Evolutionary conservation across 2,888 invertebrate species (phyloP).

Genomic region (Torymus auratus): DNA sequence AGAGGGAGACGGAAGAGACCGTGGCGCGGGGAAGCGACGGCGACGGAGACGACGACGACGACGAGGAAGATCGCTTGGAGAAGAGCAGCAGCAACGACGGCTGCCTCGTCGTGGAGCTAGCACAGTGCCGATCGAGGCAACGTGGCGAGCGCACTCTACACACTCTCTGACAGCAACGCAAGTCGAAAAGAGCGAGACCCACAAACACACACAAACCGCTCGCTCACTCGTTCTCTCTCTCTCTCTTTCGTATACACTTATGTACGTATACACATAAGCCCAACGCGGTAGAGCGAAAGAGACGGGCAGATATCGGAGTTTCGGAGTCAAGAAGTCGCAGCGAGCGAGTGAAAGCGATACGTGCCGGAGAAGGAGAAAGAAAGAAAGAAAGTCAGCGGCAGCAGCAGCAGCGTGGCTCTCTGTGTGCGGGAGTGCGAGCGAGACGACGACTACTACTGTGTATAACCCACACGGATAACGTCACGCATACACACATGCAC

Average conservation of each 20-base stretch:
- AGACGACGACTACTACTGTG: constrained; percentile 16
- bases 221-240: constrained; percentile 58
- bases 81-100: constrained; percentile 2
- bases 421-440: constrained; percentile 59
- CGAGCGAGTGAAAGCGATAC: constrained; percentile 43
- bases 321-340: constrained; percentile 41
- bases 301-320: constrained; percentile 44
- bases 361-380: constrained; percentile 60
- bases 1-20: constrained; percentile 19
- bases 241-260: constrained; percentile 54
- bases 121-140: constrained; percentile 61
- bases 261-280: constrained; percentile 43
- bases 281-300: neutral
- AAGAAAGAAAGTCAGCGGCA: constrained; percentile 56
- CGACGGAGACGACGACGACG: constrained; percentile 30
- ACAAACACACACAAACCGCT: constrained; percentile 53
- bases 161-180: constrained; percentile 45
- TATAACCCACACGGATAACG: constrained; percentile 56
- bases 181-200: constrained; percentile 2
- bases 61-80: constrained; percentile 26
- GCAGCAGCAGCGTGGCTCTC: constrained; percentile 59
- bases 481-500: constrained; percentile 33
- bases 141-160: constrained; percentile 66
- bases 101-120: constrained; percentile 51
- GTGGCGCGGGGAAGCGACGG: neutral